These are phyloP conservation scores for Podotricha telesiphe DNA, from an alignment of 2,888 invertebrate species.

Conservation along the genomic window DNA sequence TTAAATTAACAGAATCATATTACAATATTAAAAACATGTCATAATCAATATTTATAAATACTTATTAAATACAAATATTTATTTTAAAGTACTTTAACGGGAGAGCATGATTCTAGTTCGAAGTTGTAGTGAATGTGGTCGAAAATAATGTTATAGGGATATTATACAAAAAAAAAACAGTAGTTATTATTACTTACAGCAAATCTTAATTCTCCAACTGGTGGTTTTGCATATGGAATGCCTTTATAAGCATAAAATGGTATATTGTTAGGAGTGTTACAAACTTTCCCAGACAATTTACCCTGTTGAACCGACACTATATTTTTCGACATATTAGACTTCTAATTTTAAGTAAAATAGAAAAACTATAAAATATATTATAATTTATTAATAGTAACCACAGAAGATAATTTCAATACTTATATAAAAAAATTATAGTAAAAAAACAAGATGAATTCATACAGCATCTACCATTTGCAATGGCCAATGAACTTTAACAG, in stretches of 20 bases:
- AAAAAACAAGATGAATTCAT: no score
- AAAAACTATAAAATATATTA: not conserved
- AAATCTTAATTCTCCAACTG: conserved; percentile 71
- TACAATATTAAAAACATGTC: not conserved
- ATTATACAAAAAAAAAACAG: not conserved
- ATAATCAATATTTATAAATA: no score
- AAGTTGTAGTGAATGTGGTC: not conserved
- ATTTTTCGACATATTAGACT: conserved; percentile 53
- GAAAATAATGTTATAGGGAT: not conserved
- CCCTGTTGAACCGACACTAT: conserved; percentile 72
- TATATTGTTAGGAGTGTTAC: conserved; percentile 62
- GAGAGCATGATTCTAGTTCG: not conserved
- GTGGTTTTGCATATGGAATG: conserved; percentile 84
- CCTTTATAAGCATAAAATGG: conserved; percentile 77
- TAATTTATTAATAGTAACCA: no score
- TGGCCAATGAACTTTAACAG: no score
- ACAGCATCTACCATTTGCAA: no score
- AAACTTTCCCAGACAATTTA: conserved; percentile 70
- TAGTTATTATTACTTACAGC: conserved; percentile 58
- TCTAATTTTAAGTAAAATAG: not conserved
- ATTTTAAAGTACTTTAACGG: no score
- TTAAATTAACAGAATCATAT: conserved; percentile 37
- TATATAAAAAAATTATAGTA: no score
- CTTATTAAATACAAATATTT: no score
- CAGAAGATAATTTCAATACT: not conserved